phyloP scores from a whole-genome alignment of 2,888 invertebrate genomes.

The Mimas tiliae region DNA sequence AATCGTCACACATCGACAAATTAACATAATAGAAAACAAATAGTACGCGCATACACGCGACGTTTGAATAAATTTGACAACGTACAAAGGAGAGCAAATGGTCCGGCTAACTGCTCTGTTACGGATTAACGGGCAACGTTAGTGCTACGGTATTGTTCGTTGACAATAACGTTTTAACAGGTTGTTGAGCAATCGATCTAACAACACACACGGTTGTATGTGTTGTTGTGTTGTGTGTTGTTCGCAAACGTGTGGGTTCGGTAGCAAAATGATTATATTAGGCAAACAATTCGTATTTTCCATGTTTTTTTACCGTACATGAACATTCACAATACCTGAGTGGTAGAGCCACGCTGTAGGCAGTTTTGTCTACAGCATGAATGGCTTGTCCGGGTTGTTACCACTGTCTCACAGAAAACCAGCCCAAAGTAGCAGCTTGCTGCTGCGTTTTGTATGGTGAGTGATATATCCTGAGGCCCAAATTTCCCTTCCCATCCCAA shows the following conservation, averaged over 20 bases:
- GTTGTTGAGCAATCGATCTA: constrained; percentile 58
- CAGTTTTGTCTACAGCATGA: too few species aligned
- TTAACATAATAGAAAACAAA: constrained; percentile 38
- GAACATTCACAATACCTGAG: too few species aligned
- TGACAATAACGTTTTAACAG: constrained; percentile 63
- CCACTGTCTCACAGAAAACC: too few species aligned
- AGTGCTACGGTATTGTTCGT: constrained; percentile 36
- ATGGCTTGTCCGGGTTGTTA: too few species aligned
- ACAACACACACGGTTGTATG: constrained; percentile 40
- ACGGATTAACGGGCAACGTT: constrained; percentile 54
- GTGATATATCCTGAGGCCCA: too few species aligned
- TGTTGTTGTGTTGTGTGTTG: too few species aligned
- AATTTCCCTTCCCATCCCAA: too few species aligned
- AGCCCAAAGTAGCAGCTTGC: too few species aligned
- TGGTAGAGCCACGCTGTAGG: too few species aligned
- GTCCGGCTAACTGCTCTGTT: constrained; percentile 71
- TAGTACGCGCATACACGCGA: neutral
- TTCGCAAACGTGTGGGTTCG: constrained; percentile 30
- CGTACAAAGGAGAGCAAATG: constrained; percentile 66
- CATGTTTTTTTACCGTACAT: too few species aligned
- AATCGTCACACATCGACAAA: constrained; percentile 36
- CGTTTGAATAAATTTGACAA: constrained; percentile 22
- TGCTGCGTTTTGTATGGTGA: too few species aligned
- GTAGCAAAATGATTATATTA: neutral
- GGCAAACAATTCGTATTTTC: neutral